Conservation (phyloP, 2,113 vertebrate species). For the Erpornis zantholeuca region DNA sequence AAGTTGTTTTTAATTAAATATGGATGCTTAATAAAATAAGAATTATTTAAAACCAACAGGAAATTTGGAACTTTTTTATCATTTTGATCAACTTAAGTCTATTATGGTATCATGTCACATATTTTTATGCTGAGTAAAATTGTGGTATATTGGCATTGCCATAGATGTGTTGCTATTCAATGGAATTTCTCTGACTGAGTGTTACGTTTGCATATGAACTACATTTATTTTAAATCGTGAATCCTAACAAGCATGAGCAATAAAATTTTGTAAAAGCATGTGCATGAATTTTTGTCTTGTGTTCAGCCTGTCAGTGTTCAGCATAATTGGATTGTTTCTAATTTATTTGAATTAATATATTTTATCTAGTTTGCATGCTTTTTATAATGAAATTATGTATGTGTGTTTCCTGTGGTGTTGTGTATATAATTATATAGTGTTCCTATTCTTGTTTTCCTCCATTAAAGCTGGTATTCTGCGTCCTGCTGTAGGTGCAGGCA, state of each 20-base stretch:
- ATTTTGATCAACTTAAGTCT: not conserved
- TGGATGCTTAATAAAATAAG: not conserved
- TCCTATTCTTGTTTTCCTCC: slow-evolving; percentile 78
- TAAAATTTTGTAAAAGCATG: slow-evolving; percentile 19
- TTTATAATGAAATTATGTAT: slow-evolving; percentile 39
- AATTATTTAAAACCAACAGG: not conserved
- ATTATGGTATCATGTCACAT: not conserved
- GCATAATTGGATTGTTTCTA: not conserved
- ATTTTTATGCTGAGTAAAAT: not conserved
- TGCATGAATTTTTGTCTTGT: slow-evolving; percentile 19
- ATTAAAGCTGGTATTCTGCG: slow-evolving; percentile 82
- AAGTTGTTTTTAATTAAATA: not conserved
- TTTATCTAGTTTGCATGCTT: slow-evolving; percentile 66
- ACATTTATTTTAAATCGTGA: not conserved
- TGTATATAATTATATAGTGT: slow-evolving; percentile 76
- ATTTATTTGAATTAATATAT: slow-evolving; percentile 1
- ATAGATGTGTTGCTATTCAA: not conserved
- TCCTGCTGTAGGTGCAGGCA: slow-evolving; percentile 85
- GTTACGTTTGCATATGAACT: not conserved
- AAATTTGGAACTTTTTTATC: not conserved
- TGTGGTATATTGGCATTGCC: not conserved
- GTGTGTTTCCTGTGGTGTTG: slow-evolving; percentile 59
- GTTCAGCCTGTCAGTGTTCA: not conserved
- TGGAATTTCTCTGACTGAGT: not conserved
- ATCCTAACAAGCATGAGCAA: slow-evolving; percentile 24